phyloP scores from a whole-genome alignment of 2,797 vertebrate genomes.

The Clamator glandarius region DNA sequence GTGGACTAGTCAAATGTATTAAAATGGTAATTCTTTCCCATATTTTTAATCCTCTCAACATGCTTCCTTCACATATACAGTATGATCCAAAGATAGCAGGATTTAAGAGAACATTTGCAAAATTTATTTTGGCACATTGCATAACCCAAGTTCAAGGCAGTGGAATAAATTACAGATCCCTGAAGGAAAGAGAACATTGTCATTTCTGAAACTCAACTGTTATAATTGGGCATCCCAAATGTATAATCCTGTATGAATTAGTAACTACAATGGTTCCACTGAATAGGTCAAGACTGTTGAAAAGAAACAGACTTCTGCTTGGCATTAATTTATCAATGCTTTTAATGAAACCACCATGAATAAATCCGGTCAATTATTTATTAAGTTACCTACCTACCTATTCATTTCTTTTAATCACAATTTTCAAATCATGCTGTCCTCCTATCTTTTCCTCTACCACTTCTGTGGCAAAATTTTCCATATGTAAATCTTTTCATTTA shows the following conservation, averaged over 20 bases:
- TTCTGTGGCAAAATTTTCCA: neutral
- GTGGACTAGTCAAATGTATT: constrained; percentile 68
- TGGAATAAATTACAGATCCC: constrained; percentile 60
- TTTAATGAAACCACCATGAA: constrained; percentile 12
- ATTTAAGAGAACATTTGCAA: constrained; percentile 65
- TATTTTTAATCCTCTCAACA: constrained; percentile 71
- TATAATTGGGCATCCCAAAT: constrained; percentile 61
- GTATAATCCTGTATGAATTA: constrained; percentile 64
- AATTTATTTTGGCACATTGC: constrained; percentile 58
- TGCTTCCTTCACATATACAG: constrained; percentile 33
- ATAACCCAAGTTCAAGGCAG: constrained; percentile 22
- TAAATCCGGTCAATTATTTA: constrained; percentile 16
- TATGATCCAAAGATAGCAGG: constrained; percentile 47
- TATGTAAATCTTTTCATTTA: neutral
- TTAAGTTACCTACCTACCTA: neutral
- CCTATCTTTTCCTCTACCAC: neutral
- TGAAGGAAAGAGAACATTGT: constrained; percentile 44
- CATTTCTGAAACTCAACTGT: constrained; percentile 47
- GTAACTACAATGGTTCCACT: constrained; percentile 52
- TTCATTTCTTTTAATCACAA: neutral
- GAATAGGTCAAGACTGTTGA: constrained; percentile 53
- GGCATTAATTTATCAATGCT: constrained; percentile 9
- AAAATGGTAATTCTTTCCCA: constrained; percentile 73
- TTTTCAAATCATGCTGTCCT: neutral
- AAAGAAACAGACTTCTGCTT: constrained; percentile 27